Evolutionary conservation across 2,113 vertebrate species (phyloP).

Genomic region (Sisor rabdophorus): DNA sequence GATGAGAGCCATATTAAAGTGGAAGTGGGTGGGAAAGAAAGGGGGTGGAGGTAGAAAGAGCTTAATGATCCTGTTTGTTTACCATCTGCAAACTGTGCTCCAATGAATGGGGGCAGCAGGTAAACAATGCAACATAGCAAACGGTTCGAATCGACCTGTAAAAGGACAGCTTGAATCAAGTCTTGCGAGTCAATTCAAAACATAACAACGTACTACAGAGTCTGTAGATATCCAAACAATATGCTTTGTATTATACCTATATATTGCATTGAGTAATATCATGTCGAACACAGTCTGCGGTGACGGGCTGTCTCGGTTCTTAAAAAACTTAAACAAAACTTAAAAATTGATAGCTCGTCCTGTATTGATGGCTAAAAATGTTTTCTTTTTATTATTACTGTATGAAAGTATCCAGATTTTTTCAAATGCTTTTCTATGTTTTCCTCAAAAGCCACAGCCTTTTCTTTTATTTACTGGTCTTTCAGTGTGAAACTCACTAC

Average conservation of each 20-base stretch:
- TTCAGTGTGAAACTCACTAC: slow-evolving; percentile 12
- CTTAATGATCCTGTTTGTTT: slow-evolving; percentile 43
- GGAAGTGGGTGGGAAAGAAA: slow-evolving; percentile 9
- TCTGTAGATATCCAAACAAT: slow-evolving; percentile 4
- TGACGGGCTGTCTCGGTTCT: neutral
- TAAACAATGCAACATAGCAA: slow-evolving; percentile 34
- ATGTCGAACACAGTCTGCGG: neutral
- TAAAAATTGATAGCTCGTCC: neutral
- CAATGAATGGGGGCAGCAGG: slow-evolving; percentile 29
- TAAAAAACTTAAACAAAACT: neutral
- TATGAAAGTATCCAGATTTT: neutral
- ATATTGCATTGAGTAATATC: neutral
- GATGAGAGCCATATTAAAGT: slow-evolving; percentile 21
- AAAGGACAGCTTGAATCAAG: slow-evolving; percentile 23
- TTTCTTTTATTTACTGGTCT: neutral
- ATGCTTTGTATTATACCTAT: neutral
- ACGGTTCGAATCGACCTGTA: slow-evolving; percentile 13
- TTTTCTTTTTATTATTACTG: neutral
- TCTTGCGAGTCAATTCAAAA: slow-evolving; percentile 11
- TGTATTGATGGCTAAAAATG: slow-evolving; percentile 14
- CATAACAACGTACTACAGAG: slow-evolving; percentile 19
- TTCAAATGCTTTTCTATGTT: neutral
- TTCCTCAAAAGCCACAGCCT: neutral
- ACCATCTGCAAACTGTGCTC: slow-evolving; percentile 29
- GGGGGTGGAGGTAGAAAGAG: slow-evolving; percentile 29